phyloP scores from a whole-genome alignment of 1,140 invertebrate genomes.

The Rhopalosiphum maidis region DNA sequence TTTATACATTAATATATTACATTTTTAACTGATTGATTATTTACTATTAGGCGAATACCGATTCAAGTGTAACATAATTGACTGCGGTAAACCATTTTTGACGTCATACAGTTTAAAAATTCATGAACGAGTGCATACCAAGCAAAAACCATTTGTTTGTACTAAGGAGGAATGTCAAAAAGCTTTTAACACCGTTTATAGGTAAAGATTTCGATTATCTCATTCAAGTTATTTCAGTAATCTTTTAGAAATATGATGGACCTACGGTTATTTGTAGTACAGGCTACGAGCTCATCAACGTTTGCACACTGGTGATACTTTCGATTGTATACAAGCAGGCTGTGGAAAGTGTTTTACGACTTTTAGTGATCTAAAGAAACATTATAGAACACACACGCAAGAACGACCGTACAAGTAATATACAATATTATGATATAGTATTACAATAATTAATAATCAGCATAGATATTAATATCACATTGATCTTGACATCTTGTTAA shows the following conservation, averaged over 20 bases:
- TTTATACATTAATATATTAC: not conserved
- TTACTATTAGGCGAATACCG: slow-evolving; percentile 82
- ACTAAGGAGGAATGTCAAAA: slow-evolving; percentile 82
- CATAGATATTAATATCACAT: no score
- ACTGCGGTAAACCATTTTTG: slow-evolving; percentile 91
- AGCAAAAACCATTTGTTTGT: slow-evolving; percentile 89
- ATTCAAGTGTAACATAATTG: slow-evolving; percentile 86
- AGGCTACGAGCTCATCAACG: slow-evolving; percentile 90
- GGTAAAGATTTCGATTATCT: slow-evolving; percentile 64
- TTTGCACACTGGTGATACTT: slow-evolving; percentile 93
- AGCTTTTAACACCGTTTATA: slow-evolving; percentile 93
- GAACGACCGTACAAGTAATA: slow-evolving; percentile 90
- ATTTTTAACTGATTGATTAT: not conserved
- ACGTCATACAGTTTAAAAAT: slow-evolving; percentile 95
- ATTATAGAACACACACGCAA: slow-evolving; percentile 88
- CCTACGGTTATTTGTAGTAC: slow-evolving; percentile 59
- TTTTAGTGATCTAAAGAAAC: slow-evolving; percentile 91
- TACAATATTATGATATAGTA: not conserved
- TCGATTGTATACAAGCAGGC: slow-evolving; percentile 84
- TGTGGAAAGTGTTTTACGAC: slow-evolving; percentile 94
- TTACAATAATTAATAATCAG: not conserved
- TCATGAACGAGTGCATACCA: slow-evolving; percentile 92
- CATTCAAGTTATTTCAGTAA: slow-evolving; percentile 21
- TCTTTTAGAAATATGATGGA: slow-evolving; percentile 56
- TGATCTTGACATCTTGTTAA: not conserved